phyloP scores from a whole-genome alignment of 2,888 invertebrate species.

The Spodoptera littoralis region DNA sequence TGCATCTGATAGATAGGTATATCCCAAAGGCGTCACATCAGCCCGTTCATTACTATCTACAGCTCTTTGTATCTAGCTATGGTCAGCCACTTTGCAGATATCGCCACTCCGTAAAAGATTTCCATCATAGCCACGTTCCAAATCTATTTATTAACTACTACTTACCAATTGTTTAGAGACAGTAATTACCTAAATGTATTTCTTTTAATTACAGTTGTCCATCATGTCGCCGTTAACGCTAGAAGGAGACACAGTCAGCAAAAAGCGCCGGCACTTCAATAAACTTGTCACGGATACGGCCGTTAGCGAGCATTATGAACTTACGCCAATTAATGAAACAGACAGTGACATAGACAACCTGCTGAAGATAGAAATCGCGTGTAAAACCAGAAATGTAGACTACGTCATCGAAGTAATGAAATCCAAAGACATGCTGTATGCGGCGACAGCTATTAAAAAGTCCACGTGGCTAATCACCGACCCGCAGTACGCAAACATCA shows the following conservation, averaged over 20 bases:
- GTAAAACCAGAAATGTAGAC: constrained; percentile 64
- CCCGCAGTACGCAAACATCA: constrained; percentile 60
- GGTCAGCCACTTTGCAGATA: too few relatives aligned
- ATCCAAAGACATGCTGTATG: constrained; percentile 73
- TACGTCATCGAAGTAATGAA: constrained; percentile 71
- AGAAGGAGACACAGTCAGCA: constrained; percentile 41
- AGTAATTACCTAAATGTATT: neutral
- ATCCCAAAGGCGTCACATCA: too few relatives aligned
- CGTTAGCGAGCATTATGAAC: constrained; percentile 37
- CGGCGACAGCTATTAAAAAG: constrained; percentile 72
- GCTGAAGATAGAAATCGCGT: constrained; percentile 73
- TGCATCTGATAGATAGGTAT: too few relatives aligned
- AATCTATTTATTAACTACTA: too few relatives aligned
- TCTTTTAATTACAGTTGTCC: constrained; percentile 27
- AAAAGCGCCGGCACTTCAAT: too few relatives aligned
- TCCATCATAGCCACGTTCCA: too few relatives aligned
- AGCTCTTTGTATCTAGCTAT: too few relatives aligned
- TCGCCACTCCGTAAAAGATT: too few relatives aligned
- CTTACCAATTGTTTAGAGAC: too few relatives aligned
- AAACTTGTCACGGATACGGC: constrained; percentile 55
- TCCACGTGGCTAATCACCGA: constrained; percentile 74
- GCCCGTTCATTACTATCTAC: too few relatives aligned
- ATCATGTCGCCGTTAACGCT: constrained; percentile 58
- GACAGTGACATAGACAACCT: constrained; percentile 69
- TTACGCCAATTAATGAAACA: constrained; percentile 55